phyloP scores from a whole-genome alignment of 30 jellyfish, hydroid and myxozoan genomes.

The Pelagia noctiluca region DNA sequence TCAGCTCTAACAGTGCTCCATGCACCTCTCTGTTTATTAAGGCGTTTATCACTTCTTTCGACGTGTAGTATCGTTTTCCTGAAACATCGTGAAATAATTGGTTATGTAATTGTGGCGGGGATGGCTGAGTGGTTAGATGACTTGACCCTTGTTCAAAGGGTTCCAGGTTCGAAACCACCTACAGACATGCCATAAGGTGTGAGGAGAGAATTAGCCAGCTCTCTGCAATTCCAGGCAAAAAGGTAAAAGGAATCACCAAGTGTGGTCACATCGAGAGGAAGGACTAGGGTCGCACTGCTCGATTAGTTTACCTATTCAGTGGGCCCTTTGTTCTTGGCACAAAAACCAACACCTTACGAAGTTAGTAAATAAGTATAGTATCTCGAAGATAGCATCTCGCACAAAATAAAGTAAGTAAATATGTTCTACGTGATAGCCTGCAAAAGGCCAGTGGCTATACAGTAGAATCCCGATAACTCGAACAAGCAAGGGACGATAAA shows the following conservation, averaged over 20 bases:
- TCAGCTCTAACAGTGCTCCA: conserved; percentile 47
- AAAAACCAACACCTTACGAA: too few species aligned
- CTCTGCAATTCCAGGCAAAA: not conserved
- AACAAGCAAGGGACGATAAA: too few species aligned
- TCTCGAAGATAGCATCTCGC: too few species aligned
- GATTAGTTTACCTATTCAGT: too few species aligned
- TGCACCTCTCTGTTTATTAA: conserved; percentile 49
- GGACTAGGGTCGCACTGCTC: too few species aligned
- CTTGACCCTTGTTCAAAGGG: not conserved
- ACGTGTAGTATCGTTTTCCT: conserved; percentile 24
- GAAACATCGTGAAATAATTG: not conserved
- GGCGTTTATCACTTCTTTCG: conserved; percentile 56
- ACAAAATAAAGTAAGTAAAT: too few species aligned
- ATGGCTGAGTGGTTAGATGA: not conserved
- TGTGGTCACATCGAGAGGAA: too few species aligned
- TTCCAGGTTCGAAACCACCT: not conserved
- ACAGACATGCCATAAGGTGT: not conserved
- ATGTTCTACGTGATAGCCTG: too few species aligned
- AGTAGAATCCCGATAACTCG: too few species aligned
- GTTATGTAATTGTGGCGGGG: not conserved
- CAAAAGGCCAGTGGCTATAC: too few species aligned
- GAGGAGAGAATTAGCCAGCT: not conserved
- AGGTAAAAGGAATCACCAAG: not conserved
- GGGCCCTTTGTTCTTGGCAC: too few species aligned
- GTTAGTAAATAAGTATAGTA: too few species aligned